Percentiles rank a stretch among this genome's conserved stretches.
Evolutionary conservation across 2,888 invertebrate genomes (phyloP).

Genomic region (Hydrotaea cyrtoneurina): DNA sequence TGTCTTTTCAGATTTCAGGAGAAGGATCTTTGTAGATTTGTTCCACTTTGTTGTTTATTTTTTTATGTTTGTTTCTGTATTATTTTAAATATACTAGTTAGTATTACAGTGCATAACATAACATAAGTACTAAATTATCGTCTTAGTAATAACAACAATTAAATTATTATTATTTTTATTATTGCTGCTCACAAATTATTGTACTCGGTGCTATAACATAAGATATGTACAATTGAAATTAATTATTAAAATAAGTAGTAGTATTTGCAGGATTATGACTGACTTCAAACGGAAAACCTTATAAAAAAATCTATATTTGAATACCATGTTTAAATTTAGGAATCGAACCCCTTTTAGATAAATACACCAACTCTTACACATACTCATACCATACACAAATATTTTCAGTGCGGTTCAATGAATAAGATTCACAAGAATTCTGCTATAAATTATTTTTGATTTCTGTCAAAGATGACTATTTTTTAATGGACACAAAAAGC

Average conservation of each 20-base stretch:
- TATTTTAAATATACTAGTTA: conserved; percentile 68
- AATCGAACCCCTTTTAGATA: conserved; percentile 34
- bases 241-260: conserved; percentile 56
- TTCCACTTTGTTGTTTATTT: conserved; percentile 59
- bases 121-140: conserved; percentile 49
- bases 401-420: no score
- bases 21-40: conserved; percentile 76
- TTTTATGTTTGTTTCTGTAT: not conserved
- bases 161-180: conserved; percentile 73
- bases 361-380: conserved; percentile 34
- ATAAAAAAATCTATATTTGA: conserved; percentile 50
- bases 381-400: conserved; percentile 13
- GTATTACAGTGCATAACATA: conserved; percentile 69
- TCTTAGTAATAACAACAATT: conserved; percentile 61
- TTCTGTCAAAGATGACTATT: not conserved
- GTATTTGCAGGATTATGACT: conserved; percentile 60
- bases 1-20: conserved; percentile 75
- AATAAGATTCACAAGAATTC: no score
- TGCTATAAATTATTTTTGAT: no score
- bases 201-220: conserved; percentile 81
- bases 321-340: conserved; percentile 58
- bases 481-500: no score
- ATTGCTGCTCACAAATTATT: conserved; percentile 76
- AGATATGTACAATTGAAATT: conserved; percentile 64
- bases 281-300: conserved; percentile 45